A percentile compares a stretch with the other conserved stretches of the same genome.
These are phyloP conservation scores for Diogma glabrata DNA, from an alignment of 2,888 invertebrate species.

Conservation along the genomic window DNA sequence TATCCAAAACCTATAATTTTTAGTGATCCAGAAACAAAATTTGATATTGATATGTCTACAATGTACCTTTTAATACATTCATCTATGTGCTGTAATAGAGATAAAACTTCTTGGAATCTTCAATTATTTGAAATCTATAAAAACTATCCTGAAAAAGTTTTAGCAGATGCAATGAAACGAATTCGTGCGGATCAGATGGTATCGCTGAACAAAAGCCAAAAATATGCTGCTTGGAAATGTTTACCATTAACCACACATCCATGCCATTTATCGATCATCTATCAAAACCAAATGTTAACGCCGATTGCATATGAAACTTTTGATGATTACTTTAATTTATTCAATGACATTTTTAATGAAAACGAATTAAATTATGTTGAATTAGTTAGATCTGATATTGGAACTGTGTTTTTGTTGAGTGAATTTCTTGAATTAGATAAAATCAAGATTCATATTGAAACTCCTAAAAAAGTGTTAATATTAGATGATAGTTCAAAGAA, in stretches of 20 bases:
- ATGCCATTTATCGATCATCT: conserved; percentile 37
- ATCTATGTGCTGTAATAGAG: conserved; percentile 46
- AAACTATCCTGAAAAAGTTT: conserved; percentile 52
- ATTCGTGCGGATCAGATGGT: conserved; percentile 49
- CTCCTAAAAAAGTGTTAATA: conserved; percentile 31
- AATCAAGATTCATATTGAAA: conserved; percentile 23
- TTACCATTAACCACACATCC: conserved; percentile 27
- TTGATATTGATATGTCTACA: conserved; percentile 42
- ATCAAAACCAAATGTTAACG: conserved; percentile 29
- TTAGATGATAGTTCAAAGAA: conserved; percentile 26
- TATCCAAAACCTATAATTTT: conserved; percentile 14
- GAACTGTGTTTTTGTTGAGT: conserved; percentile 38
- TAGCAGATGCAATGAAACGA: conserved; percentile 47
- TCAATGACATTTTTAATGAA: conserved; percentile 15
- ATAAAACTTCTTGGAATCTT: conserved; percentile 50
- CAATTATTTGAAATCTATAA: conserved; percentile 61
- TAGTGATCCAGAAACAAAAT: conserved; percentile 34
- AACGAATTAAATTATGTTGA: conserved; percentile 22
- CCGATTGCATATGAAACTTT: conserved; percentile 27
- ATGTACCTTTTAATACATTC: conserved; percentile 52
- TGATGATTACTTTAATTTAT: conserved; percentile 18
- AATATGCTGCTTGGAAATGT: conserved; percentile 23
- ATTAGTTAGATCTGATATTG: conserved; percentile 36
- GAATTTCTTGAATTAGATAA: conserved; percentile 37
- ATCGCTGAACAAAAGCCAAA: conserved; percentile 36